Conservation (phyloP, 2,888 invertebrate species). For the Dynastes tityus region DNA sequence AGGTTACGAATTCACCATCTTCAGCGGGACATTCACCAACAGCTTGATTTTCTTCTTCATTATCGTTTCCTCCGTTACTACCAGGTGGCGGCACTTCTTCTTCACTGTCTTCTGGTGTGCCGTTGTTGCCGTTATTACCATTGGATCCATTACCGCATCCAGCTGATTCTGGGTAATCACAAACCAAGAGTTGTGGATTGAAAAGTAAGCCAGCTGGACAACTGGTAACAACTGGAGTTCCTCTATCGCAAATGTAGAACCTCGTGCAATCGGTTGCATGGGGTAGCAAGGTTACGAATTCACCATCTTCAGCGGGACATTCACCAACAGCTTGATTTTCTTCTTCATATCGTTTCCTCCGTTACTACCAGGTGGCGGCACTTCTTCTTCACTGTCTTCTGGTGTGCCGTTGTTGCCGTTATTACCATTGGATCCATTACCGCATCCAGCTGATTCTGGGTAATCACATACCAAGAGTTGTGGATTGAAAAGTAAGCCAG, state of each 20-base stretch:
- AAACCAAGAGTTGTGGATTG: slow-evolving; percentile 48
- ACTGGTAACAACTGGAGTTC: slow-evolving; percentile 25
- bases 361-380: neutral
- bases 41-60: neutral
- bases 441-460: slow-evolving; percentile 44
- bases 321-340: slow-evolving; percentile 3
- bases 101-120: too few relatives aligned
- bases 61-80: neutral
- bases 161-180: slow-evolving; percentile 51
- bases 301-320: slow-evolving; percentile 39
- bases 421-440: neutral
- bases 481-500: slow-evolving; percentile 48
- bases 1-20: slow-evolving; percentile 40
- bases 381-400: neutral
- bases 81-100: neutral
- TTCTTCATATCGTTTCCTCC: neutral
- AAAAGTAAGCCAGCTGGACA: slow-evolving; percentile 50
- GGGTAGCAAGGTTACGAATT: slow-evolving; percentile 43
- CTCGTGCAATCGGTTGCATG: slow-evolving; percentile 50
- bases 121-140: too few relatives aligned
- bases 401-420: neutral
- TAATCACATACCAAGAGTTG: slow-evolving; percentile 49
- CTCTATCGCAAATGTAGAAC: slow-evolving; percentile 52
- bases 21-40: slow-evolving; percentile 38
- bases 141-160: slow-evolving; percentile 24